A percentile compares a stretch with the other conserved stretches of the same genome.
These are phyloP conservation scores for Phragmatobia fuliginosa DNA, from an alignment of 2,888 invertebrate species.

Conservation along the genomic window DNA sequence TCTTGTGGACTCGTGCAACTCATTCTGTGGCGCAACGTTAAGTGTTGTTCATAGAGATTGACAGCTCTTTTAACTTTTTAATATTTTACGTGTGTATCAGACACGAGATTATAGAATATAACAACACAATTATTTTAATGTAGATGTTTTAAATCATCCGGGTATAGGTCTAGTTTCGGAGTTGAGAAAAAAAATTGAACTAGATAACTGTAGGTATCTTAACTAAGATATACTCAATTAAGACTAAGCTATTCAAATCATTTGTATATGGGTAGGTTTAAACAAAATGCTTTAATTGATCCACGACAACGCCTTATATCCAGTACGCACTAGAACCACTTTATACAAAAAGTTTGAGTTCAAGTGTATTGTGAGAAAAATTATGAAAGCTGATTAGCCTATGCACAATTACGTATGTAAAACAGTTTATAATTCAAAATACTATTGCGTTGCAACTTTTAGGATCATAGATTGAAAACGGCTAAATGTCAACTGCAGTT, in stretches of 20 bases:
- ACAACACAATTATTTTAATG: too few species aligned
- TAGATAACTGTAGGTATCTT: neutral
- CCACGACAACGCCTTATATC: neutral
- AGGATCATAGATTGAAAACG: constrained; percentile 78
- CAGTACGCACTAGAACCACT: neutral
- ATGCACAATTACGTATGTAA: neutral
- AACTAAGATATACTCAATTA: neutral
- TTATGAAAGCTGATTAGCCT: neutral
- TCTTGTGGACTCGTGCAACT: constrained; percentile 25
- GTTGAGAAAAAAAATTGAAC: neutral
- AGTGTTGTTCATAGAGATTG: constrained; percentile 16
- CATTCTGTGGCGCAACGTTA: constrained; percentile 35
- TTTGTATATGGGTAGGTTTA: neutral
- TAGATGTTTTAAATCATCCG: neutral
- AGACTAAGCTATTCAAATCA: neutral
- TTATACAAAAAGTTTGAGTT: neutral
- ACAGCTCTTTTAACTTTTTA: constrained; percentile 19
- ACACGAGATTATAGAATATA: neutral
- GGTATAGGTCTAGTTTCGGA: neutral
- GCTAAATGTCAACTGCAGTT: constrained; percentile 82
- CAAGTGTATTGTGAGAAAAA: neutral
- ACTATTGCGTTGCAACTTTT: constrained; percentile 62
- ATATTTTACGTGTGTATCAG: neutral
- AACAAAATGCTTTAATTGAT: neutral
- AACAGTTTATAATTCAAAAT: constrained; percentile 50